Conservation (phyloP, 2,113 vertebrate genomes). For the Willisornis vidua region DNA sequence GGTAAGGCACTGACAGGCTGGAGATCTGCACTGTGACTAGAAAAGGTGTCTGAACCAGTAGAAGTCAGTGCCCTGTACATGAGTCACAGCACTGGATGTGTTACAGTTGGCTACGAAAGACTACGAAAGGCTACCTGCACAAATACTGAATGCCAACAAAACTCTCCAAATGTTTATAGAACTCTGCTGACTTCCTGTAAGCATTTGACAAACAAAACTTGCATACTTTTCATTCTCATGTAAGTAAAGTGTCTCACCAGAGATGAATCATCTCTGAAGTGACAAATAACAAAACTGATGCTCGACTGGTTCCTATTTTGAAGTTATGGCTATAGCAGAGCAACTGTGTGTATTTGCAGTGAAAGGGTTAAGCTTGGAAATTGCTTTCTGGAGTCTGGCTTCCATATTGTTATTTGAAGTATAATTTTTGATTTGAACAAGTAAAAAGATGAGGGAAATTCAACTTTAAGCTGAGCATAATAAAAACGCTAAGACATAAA, state of each 20-base stretch:
- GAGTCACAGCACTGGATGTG: background rate
- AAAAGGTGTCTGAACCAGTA: background rate
- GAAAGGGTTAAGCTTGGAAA: background rate
- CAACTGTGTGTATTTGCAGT: background rate
- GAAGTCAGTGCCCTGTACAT: rapidly evolving
- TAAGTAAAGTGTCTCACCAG: background rate
- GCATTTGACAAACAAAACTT: background rate
- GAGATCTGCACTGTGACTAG: background rate
- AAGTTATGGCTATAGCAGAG: background rate
- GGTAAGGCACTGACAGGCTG: background rate
- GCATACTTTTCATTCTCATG: background rate
- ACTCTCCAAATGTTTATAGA: background rate
- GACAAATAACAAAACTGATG: background rate
- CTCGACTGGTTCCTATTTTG: background rate
- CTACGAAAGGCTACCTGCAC: background rate
- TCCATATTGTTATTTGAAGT: background rate
- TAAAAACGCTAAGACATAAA: background rate
- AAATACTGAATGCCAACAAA: background rate
- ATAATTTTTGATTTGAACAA: background rate
- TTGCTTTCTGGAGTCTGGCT: background rate
- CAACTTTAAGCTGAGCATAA: background rate
- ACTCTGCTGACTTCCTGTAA: background rate
- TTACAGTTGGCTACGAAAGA: background rate
- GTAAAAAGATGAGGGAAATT: background rate
- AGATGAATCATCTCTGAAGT: background rate